Conservation (phyloP, 2,113 vertebrate species). For the Oryctolagus cuniculus region mOryCun1.1 NC_091444.1:17629501-17630000, state of each 20-base stretch:
- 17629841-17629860: neutral
- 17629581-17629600: neutral
- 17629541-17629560: rapidly evolving
- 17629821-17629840: neutral
- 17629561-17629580: neutral
- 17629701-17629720: neutral
- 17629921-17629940: rapidly evolving
- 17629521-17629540: neutral
- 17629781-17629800: neutral
- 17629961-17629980: conserved; percentile 20
- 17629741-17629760: neutral
- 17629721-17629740: neutral
- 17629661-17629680: neutral
- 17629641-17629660: neutral
- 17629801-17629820: neutral
- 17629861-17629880: neutral
- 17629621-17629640: neutral
- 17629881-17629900: neutral
- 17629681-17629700: rapidly evolving
- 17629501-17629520: neutral
- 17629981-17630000: neutral
- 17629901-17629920: neutral
- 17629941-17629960: neutral
- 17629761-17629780: neutral
- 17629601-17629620: neutral